Base-by-base conservation (phyloP, 30 jellyfish, hydroid and myxozoan genomes). In the Aurelia sp. region DNA sequence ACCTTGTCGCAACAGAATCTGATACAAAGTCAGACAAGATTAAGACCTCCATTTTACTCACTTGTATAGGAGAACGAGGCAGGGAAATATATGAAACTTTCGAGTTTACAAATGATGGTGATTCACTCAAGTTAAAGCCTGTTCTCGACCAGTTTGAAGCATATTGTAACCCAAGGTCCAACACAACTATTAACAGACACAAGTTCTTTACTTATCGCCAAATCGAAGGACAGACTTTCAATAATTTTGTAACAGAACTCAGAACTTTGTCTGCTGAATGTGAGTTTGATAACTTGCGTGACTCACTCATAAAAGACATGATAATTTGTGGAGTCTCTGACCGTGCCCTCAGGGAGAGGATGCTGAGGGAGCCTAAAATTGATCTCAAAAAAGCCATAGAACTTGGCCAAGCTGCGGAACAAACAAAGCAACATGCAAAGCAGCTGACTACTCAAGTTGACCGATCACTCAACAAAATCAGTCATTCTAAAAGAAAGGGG, bases 181-280 rank as follows among this genome's bases (percentile, higher is more conserved):
- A 80, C 74, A 80, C 82, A 5, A 80, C 83, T 24, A 64, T 80
- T 20, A 63, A 80, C 85, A 80, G 82, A 80, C 91, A 80, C 67
- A 64, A 67, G 57, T 80, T 80, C 84, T 80, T 80, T 67, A 80
- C 82, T 64, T 6, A 65, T 67, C 82, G 85, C 82, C 57, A 80
- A 62, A 24, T 51, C 40, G 91, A 80, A 63, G 91, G 83, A 40
- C 82, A 80, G 27, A 64, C 74, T 80, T 80, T 67, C 74, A 80
- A 80, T 64, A 50, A 33, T 16, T 80, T 80, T 80, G 85, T 80
- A 60, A 80, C 73, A 50, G 83, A 63, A 48, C 91, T 80, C 72
- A 63, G 59, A 80, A 64, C 82, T 18, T 80, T 80, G 83, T 64
- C 91, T 63, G 91, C 91, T 80, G 92, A 83, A 68, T 83, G 92